phyloP scores from a whole-genome alignment of 1,140 invertebrate genomes.

The Onthophagus taurus region DNA sequence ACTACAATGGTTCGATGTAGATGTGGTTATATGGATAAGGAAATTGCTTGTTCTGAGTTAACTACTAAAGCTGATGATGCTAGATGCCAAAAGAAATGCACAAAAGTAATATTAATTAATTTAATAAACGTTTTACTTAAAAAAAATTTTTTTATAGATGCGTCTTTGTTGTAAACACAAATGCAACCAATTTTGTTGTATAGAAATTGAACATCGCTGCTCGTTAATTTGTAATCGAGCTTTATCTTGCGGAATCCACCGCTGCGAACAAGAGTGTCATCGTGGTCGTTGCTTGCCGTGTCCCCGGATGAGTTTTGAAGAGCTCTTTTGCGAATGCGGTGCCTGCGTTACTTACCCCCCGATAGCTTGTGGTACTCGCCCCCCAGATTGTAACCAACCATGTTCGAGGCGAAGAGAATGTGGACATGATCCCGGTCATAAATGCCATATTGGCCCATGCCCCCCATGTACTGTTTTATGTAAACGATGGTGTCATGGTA shows the following conservation, averaged over 20 bases:
- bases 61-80: slow-evolving; percentile 59
- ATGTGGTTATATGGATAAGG: slow-evolving; percentile 81
- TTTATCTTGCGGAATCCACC: slow-evolving; percentile 76
- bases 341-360: slow-evolving; percentile 77
- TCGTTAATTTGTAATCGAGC: slow-evolving; percentile 69
- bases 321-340: slow-evolving; percentile 87
- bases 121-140: slow-evolving; percentile 1
- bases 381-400: slow-evolving; percentile 65
- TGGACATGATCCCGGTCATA: slow-evolving; percentile 69
- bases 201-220: slow-evolving; percentile 78
- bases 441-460: slow-evolving; percentile 70
- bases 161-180: slow-evolving; percentile 80
- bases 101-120: slow-evolving; percentile 51
- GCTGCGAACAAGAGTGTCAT: slow-evolving; percentile 83
- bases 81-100: slow-evolving; percentile 79
- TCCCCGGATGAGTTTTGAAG: slow-evolving; percentile 71
- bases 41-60: slow-evolving; percentile 69
- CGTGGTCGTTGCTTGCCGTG: slow-evolving; percentile 78
- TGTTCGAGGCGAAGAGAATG: slow-evolving; percentile 74
- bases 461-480: slow-evolving; percentile 85
- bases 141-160: slow-evolving; percentile 43
- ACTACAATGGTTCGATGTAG: slow-evolving; percentile 73
- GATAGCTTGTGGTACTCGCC: slow-evolving; percentile 79
- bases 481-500: slow-evolving; percentile 69
- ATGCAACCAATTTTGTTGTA: slow-evolving; percentile 80